Base-by-base conservation (phyloP, 2,888 invertebrate genomes). In the Eupithecia inturbata region DNA sequence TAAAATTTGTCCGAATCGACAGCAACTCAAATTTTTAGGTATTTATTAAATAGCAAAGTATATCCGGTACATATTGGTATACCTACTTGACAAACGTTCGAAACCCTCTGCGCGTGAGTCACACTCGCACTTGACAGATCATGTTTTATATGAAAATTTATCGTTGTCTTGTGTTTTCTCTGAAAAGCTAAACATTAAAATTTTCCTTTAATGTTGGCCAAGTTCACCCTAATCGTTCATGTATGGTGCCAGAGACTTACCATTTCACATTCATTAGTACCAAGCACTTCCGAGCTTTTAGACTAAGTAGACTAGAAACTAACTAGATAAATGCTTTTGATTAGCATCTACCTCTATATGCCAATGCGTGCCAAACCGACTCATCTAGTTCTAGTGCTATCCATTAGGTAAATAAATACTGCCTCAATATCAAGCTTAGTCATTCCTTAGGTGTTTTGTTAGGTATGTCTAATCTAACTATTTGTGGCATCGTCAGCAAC, bases 191-290 rank as follows among this genome's bases (percentile, higher is more conserved):
- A 45, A 7, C 19, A n/a, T 45, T n/a, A 1, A 45, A 45, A 45
- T 19, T 45, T 45, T 45, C 45, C 6, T 19, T 19, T 45, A 45
- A 45, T 45, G 19, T 19, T 19, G 45, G 6, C 6, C 19, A 49
- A 49, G 2, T 49, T 49, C n/a, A n/a, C 49, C 22, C 3, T 10
- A 10, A 53, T 53, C 45, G 4, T 41, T 14, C 19, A 41, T 53
- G 22, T n/a, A 22, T 22, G 3, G 49, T 53, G 22, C 49, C 22
- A 53, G 49, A 57, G 57, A 57, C n/a, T 57, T 22, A 22, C 26
- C 57, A 26, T 64, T 64, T 64, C 63, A n/a, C 63, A 33, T 33
- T 64, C 36, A 64, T 64, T 36, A 64, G 63, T 64, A 64, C 36
- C 36, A 33, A 63, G 33, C 33, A 10, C 14, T 64, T 33, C 33